Percentiles rank a stretch among this genome's conserved stretches.
phyloP scores from a whole-genome alignment of 2,113 vertebrate genomes.

The Natator depressus region DNA sequence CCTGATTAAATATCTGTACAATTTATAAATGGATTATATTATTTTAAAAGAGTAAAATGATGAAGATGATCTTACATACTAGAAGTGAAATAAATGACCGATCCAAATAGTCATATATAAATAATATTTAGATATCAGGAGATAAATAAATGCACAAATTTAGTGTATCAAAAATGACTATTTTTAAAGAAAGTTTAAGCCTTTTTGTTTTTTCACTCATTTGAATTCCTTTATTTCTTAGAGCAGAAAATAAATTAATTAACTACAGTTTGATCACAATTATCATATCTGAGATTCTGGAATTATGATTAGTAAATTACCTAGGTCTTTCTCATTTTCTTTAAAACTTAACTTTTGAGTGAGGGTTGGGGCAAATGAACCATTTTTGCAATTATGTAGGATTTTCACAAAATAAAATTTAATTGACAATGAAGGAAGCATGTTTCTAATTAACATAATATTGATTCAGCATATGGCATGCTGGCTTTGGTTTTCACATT shows the following conservation, averaged over 20 bases:
- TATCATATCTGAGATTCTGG: conserved; percentile 19
- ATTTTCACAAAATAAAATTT: conserved; percentile 61
- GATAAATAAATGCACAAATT: background rate
- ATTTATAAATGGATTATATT: background rate
- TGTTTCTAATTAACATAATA: conserved; percentile 69
- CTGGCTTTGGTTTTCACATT: conserved; percentile 70
- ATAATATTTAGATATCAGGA: background rate
- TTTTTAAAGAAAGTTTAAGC: background rate
- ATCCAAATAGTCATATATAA: background rate
- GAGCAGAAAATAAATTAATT: conserved; percentile 40
- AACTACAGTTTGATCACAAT: conserved; percentile 41
- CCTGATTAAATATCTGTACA: background rate
- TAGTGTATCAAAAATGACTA: background rate
- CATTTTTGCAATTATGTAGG: conserved; percentile 24
- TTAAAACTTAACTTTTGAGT: conserved; percentile 55
- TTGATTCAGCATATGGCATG: conserved; percentile 69
- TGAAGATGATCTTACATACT: background rate
- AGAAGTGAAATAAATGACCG: background rate
- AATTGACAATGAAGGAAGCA: conserved; percentile 49
- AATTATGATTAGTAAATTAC: background rate
- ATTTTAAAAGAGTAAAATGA: background rate
- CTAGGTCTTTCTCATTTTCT: background rate
- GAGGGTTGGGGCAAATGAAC: conserved; percentile 29
- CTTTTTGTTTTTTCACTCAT: background rate
- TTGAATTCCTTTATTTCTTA: conserved; percentile 41